phyloP scores from a whole-genome alignment of 2,888 invertebrate genomes.

The Margaritifera margaritifera region DNA sequence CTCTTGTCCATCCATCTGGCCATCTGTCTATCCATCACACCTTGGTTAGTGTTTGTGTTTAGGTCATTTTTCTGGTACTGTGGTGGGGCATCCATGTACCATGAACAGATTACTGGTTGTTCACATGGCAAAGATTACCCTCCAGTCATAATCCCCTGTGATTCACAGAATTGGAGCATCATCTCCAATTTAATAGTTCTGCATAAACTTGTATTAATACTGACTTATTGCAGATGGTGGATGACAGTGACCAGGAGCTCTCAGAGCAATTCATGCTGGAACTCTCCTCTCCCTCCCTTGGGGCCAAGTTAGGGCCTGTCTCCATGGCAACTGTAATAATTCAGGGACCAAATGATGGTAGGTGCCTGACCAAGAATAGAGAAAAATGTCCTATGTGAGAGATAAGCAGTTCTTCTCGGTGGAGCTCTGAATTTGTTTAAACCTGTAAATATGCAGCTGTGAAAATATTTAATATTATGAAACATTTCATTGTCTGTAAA shows the following conservation, averaged over 20 bases:
- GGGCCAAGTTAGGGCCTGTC: constrained; percentile 61
- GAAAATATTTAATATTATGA: too few relatives aligned
- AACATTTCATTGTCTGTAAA: too few relatives aligned
- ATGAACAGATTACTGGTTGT: background rate
- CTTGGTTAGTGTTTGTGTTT: too few relatives aligned
- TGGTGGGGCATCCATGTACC: too few relatives aligned
- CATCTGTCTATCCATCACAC: too few relatives aligned
- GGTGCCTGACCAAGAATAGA: constrained; percentile 5
- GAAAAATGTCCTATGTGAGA: too few relatives aligned
- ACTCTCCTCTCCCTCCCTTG: constrained; percentile 65
- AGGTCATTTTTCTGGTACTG: too few relatives aligned
- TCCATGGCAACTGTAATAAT: constrained; percentile 66
- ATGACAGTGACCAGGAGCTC: constrained; percentile 69
- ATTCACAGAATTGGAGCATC: background rate
- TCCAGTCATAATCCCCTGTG: background rate
- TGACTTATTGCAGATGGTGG: constrained; percentile 62
- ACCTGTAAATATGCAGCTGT: too few relatives aligned
- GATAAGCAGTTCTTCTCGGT: too few relatives aligned
- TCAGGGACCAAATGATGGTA: constrained; percentile 72
- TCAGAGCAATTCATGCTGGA: constrained; percentile 70
- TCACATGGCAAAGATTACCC: background rate
- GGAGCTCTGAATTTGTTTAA: too few relatives aligned
- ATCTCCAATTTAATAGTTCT: background rate
- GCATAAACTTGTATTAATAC: background rate
- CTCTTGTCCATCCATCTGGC: too few relatives aligned